Evolutionary conservation across 2,888 invertebrate genomes (phyloP).

Genomic region (Parapristionchus giblindavisi): DNA sequence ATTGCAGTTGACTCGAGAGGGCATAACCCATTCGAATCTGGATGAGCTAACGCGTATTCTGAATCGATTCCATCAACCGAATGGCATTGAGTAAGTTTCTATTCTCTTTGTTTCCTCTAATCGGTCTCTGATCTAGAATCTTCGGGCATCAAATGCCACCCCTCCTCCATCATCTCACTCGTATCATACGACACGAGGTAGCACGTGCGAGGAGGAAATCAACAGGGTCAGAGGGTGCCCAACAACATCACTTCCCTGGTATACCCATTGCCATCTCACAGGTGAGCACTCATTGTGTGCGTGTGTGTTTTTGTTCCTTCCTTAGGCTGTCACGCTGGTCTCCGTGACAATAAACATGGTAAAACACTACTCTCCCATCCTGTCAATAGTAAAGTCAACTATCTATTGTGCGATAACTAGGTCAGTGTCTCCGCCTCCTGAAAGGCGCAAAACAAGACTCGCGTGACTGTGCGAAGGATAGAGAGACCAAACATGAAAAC

Average conservation of each 20-base stretch:
- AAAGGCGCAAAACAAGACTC: too few relatives aligned
- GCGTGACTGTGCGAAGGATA: too few relatives aligned
- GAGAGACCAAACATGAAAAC: too few relatives aligned
- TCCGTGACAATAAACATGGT: too few relatives aligned
- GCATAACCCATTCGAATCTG: slow-evolving; percentile 32
- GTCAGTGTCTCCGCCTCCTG: too few relatives aligned
- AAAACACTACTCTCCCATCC: too few relatives aligned
- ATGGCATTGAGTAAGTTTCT: slow-evolving; percentile 37
- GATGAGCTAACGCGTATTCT: slow-evolving; percentile 30
- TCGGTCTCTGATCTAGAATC: slow-evolving; percentile 1
- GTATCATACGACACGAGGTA: slow-evolving; percentile 21
- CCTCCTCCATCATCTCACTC: slow-evolving; percentile 29
- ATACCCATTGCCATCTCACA: slow-evolving; percentile 30
- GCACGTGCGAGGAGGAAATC: slow-evolving; percentile 4
- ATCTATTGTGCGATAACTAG: too few relatives aligned
- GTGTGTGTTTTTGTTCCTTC: too few relatives aligned
- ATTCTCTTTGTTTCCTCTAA: not conserved
- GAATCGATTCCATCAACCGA: slow-evolving; percentile 28
- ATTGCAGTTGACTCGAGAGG: slow-evolving; percentile 33
- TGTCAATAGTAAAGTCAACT: too few relatives aligned
- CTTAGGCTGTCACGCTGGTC: too few relatives aligned
- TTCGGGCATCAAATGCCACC: slow-evolving; percentile 32
- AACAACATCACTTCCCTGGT: slow-evolving; percentile 7
- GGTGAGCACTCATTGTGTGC: too few relatives aligned
- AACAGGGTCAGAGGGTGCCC: slow-evolving; percentile 34